phyloP scores from a whole-genome alignment of 2,113 vertebrate species.

The Prietella phreatophila region DNA sequence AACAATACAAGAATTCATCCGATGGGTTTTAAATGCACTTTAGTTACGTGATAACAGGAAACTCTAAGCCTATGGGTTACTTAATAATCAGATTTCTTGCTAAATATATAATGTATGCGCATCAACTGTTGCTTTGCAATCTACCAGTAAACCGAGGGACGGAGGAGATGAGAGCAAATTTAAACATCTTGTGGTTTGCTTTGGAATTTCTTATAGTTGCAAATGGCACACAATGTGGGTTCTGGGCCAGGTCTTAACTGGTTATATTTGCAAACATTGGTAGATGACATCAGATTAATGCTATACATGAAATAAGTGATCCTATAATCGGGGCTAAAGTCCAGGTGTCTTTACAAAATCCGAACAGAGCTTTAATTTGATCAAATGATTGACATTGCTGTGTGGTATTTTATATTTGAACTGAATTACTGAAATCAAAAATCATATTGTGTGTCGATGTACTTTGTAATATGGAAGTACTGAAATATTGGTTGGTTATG shows the following conservation, averaged over 20 bases:
- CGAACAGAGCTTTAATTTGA: not conserved
- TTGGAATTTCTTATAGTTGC: not conserved
- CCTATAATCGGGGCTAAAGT: not conserved
- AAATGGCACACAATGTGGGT: not conserved
- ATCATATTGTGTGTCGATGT: not conserved
- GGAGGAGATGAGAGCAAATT: not conserved
- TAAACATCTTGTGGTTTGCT: not conserved
- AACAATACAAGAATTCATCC: not conserved
- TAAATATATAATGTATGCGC: not conserved
- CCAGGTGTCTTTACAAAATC: not conserved
- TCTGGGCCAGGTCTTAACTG: not conserved
- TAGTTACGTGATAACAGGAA: not conserved
- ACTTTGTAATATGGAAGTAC: not conserved
- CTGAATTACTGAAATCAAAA: not conserved
- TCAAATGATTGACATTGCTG: not conserved
- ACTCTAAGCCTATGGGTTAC: not conserved
- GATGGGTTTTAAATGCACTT: not conserved
- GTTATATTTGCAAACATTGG: not conserved
- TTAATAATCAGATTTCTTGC: not conserved
- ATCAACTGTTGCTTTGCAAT: not conserved
- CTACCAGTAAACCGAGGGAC: not conserved
- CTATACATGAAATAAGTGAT: not conserved
- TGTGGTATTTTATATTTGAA: not conserved
- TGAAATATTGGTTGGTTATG: not conserved
- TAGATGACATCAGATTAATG: not conserved